A percentile compares a stretch with the other conserved stretches of the same genome.
These are phyloP conservation scores for Alloscopus bannaensis DNA, from an alignment of 2,888 invertebrate genomes.

Conservation along the genomic window DNA sequence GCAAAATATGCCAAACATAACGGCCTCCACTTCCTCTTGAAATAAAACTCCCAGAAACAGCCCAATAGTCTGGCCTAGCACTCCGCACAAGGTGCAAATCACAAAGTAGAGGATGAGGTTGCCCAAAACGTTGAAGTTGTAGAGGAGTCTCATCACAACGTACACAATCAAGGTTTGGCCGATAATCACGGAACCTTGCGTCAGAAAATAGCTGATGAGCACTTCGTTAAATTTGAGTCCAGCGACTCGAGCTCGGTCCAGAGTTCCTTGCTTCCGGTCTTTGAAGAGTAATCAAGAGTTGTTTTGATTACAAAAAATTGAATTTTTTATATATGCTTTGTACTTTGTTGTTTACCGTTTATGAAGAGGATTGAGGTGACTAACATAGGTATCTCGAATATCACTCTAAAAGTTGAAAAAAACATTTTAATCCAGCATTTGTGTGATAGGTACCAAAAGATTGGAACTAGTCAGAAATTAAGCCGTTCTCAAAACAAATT, in stretches of 20 bases:
- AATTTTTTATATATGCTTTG: too few relatives aligned
- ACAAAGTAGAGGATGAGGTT: slow-evolving; percentile 28
- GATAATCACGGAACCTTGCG: slow-evolving; percentile 40
- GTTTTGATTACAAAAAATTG: too few relatives aligned
- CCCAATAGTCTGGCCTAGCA: slow-evolving; percentile 35
- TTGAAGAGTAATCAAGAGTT: too few relatives aligned
- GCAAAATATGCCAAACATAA: slow-evolving; percentile 40
- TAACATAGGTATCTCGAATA: slow-evolving; percentile 48
- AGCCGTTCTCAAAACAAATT: neutral
- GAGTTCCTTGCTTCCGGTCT: slow-evolving; percentile 54
- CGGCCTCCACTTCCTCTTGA: slow-evolving; percentile 26
- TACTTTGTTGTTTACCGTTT: slow-evolving; percentile 34
- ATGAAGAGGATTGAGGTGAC: slow-evolving; percentile 45
- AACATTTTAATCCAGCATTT: neutral
- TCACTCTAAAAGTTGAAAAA: slow-evolving; percentile 33
- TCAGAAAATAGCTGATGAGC: slow-evolving; percentile 35
- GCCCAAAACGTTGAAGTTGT: slow-evolving; percentile 30
- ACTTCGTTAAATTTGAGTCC: slow-evolving; percentile 47
- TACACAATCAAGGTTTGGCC: slow-evolving; percentile 35
- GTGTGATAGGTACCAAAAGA: neutral
- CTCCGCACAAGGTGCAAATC: slow-evolving; percentile 20
- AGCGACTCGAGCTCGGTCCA: slow-evolving; percentile 48
- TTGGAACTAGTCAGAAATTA: slow-evolving; percentile 7
- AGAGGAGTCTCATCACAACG: slow-evolving; percentile 13
- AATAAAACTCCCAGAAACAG: slow-evolving; percentile 38